Conservation (phyloP, 2,113 vertebrate species). For the Phaethon lepturus region DNA sequence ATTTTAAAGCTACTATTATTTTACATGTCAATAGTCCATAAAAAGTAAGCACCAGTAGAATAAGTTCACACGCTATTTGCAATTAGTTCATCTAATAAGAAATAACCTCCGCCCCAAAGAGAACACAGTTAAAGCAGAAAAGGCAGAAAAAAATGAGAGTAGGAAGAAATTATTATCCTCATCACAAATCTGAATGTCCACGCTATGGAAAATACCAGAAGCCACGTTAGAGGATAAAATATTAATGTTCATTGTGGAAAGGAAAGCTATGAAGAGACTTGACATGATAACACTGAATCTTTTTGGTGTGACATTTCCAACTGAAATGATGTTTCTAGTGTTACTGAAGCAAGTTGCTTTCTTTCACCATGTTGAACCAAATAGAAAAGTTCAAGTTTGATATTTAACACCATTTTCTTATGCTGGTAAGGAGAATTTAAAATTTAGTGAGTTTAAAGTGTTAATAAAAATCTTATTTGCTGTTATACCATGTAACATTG, state of each 20-base stretch:
- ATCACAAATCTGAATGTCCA: not conserved
- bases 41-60: not conserved
- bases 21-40: not conserved
- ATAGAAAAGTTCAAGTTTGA: not conserved
- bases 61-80: not conserved
- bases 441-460: not conserved
- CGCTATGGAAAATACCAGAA: not conserved
- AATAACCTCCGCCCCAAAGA: not conserved
- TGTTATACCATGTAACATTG: not conserved
- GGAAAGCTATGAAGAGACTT: not conserved
- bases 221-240: not conserved
- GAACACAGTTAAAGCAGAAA: not conserved
- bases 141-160: not conserved
- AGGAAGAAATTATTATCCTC: not conserved
- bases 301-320: not conserved
- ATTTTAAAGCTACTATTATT: not conserved
- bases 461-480: not conserved
- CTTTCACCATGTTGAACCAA: not conserved
- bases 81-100: not conserved
- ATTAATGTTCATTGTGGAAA: not conserved
- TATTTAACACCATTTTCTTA: not conserved
- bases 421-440: not conserved
- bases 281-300: not conserved
- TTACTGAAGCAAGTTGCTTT: not conserved
- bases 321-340: not conserved